Conservation (phyloP, 1,140 invertebrate species). For the Sarcophaga bullata region DNA sequence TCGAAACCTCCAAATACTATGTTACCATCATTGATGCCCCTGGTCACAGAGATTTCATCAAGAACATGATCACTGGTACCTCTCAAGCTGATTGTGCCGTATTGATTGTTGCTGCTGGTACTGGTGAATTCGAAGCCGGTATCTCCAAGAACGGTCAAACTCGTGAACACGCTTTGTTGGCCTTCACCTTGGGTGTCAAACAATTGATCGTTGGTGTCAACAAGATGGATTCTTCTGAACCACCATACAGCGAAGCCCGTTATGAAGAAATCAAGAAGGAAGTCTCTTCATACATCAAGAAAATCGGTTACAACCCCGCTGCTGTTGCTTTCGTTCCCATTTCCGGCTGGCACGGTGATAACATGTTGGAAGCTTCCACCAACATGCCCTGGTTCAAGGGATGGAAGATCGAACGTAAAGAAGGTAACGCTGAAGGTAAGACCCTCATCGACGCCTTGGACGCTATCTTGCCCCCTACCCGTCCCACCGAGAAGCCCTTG, state of each 20-base stretch:
- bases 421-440: conserved; percentile 84
- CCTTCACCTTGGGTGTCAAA: conserved; percentile 94
- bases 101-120: conserved; percentile 91
- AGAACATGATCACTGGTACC: conserved; percentile 98
- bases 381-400: conserved; percentile 95
- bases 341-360: conserved; percentile 94
- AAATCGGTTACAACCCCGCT: conserved; percentile 93
- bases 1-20: conserved; percentile 91
- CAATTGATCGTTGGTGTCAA: conserved; percentile 95
- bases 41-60: conserved; percentile 97
- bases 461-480: conserved; percentile 83
- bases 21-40: conserved; percentile 97
- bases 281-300: conserved; percentile 92
- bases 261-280: conserved; percentile 94
- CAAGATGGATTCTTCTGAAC: conserved; percentile 96
- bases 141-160: conserved; percentile 96
- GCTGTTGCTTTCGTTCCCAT: conserved; percentile 93
- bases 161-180: conserved; percentile 91
- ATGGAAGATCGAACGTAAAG: conserved; percentile 87
- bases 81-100: conserved; percentile 94
- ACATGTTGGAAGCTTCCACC: conserved; percentile 86
- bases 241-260: conserved; percentile 84
- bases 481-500: conserved; percentile 90
- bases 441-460: conserved; percentile 90
- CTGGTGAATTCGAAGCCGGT: conserved; percentile 94